phyloP scores from a whole-genome alignment of 1,140 invertebrate genomes.

The Hyphantria cunea region DNA sequence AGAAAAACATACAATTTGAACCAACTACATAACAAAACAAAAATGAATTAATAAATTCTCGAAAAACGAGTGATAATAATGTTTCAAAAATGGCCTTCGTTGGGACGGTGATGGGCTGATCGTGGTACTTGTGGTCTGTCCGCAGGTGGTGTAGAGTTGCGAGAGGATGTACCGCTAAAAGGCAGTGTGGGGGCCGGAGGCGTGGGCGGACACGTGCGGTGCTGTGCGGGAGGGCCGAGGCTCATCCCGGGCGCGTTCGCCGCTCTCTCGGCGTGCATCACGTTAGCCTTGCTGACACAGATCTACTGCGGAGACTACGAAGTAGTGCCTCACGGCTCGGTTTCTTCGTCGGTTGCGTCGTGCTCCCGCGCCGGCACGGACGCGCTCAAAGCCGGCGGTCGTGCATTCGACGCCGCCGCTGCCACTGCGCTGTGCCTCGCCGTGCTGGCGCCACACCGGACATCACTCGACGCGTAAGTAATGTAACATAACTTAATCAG shows the following conservation, averaged over 20 bases:
- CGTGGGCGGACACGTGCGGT: constrained; percentile 58
- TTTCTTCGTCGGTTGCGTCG: constrained; percentile 86
- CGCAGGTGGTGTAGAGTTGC: constrained; percentile 70
- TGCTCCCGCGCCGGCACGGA: constrained; percentile 88
- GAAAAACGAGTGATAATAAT: no score
- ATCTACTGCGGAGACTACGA: constrained; percentile 86
- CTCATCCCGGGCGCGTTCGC: constrained; percentile 78
- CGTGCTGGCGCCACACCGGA: constrained; percentile 86
- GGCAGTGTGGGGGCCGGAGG: constrained; percentile 49
- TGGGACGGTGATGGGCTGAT: no score
- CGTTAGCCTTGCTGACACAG: constrained; percentile 85
- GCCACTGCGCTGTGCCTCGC: constrained; percentile 86
- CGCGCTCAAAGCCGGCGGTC: constrained; percentile 85
- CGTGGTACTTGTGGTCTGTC: no score
- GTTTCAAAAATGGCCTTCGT: no score
- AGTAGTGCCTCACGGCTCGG: constrained; percentile 88
- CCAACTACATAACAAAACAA: no score
- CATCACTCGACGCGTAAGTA: constrained; percentile 87
- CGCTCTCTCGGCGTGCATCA: constrained; percentile 84
- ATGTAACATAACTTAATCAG: no score
- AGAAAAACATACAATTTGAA: no score
- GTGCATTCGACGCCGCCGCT: constrained; percentile 87
- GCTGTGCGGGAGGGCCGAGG: constrained; percentile 74
- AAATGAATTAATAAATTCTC: no score
- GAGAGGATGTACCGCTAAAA: constrained; percentile 82